Evolutionary conservation across 2,113 vertebrate species (phyloP), one percentile per base, ranked within the genome.

Genomic region (Festucalex cinctus): DNA sequence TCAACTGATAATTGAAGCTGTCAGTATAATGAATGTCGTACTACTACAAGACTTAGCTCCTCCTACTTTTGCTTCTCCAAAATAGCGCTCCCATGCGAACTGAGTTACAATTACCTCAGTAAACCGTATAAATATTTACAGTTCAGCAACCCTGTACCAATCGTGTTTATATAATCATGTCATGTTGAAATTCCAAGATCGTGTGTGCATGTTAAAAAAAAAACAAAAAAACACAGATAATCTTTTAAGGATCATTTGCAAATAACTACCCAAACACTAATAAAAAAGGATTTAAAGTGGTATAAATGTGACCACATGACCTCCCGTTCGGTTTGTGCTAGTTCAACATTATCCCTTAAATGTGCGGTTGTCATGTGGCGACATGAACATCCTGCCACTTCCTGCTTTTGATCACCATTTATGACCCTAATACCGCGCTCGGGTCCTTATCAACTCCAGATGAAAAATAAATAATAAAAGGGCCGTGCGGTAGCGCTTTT

Each of bases 121-220:
- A 71, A 80, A 75, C 56, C 1, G 17, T 26, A 67, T 79, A 77
- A 84, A 83, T 61, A 85, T 83, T 85, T 86, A 77, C 65, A 82
- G 77, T 74, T 77, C 76, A 71, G 49, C 74, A 59, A 72, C 76
- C 73, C 59, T 51, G 43, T 48, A 71, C 61, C 48, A 56, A 70
- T 69, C 74, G 54, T 88, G 80, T 83, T 81, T 84, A 74, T 63
- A 51, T 19, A 39, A 61, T 57, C 26, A 28, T 32, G 59, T 43
- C 6, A 44, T 22, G 22, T 41, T 0, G 12, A 41, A 17, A 43
- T 24, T 9, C 37, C 39, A 22, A 9, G 1, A 13, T 61, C 10
- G 3, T 6, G 36, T 22, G 20, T n/a, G n/a, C n/a, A n/a, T n/a
- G n/a, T n/a, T n/a, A n/a, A n/a, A n/a, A n/a, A n/a, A n/a, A n/a